These are phyloP conservation scores for Tribolium freemani DNA, from an alignment of 2,888 invertebrate species.

Conservation along the genomic window DNA sequence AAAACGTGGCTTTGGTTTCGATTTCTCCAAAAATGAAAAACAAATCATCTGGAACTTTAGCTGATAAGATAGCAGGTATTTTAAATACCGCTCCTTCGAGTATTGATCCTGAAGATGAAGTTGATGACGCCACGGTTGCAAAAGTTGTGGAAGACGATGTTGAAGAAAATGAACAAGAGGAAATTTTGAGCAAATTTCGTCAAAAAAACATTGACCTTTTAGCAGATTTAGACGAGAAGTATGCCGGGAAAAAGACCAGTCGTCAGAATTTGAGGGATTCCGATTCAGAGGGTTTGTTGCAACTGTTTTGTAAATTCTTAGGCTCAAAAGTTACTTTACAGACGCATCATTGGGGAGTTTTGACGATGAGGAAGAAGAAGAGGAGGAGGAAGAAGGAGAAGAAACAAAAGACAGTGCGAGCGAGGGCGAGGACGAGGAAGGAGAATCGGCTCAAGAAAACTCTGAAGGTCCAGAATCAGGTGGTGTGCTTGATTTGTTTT, in stretches of 20 bases:
- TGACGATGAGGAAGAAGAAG: conserved; percentile 52
- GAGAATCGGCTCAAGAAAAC: background rate
- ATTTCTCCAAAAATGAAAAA: background rate
- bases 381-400: conserved; percentile 48
- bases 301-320: conserved; percentile 21
- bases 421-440: conserved; percentile 35
- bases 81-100: conserved; percentile 74
- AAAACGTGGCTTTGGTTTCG: background rate
- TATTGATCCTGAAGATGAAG: conserved; percentile 78
- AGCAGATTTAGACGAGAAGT: conserved; percentile 80
- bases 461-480: background rate
- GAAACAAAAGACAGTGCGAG: conserved; percentile 44
- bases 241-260: conserved; percentile 80
- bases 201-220: conserved; percentile 77
- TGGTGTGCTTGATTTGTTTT: background rate
- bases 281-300: conserved; percentile 44
- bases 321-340: conserved; percentile 27
- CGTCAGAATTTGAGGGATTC: conserved; percentile 70
- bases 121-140: conserved; percentile 75
- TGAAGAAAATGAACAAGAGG: conserved; percentile 68
- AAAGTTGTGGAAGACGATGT: conserved; percentile 70
- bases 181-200: conserved; percentile 76
- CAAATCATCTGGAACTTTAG: conserved; percentile 60
- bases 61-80: conserved; percentile 78
- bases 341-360: no score